These are phyloP conservation scores for Serranus cabrilla DNA, from an alignment of 2,797 vertebrate species.

Conservation along the genomic window DNA sequence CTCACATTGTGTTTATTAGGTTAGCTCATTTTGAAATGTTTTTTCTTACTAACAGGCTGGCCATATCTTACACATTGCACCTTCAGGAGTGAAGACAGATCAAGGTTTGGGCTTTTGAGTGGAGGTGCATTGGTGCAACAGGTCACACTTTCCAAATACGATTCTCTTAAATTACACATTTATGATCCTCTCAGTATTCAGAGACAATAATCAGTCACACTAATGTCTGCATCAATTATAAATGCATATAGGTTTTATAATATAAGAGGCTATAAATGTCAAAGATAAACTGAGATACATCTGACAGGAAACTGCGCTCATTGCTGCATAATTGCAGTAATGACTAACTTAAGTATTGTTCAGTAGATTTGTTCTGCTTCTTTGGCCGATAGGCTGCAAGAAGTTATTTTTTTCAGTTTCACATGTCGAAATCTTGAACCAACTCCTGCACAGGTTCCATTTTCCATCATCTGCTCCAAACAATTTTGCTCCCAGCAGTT, in stretches of 20 bases:
- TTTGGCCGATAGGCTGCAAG: conserved; percentile 2
- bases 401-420: neutral
- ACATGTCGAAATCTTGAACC: conserved; percentile 13
- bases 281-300: neutral
- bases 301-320: conserved; percentile 1
- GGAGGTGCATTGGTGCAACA: conserved; percentile 44
- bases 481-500: conserved; percentile 35
- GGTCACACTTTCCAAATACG: neutral
- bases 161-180: neutral
- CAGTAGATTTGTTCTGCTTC: neutral
- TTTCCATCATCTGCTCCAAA: conserved; percentile 43
- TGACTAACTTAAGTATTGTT: neutral
- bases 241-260: neutral
- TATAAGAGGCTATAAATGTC: neutral
- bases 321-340: neutral
- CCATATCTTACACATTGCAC: too few relatives aligned
- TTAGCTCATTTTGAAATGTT: too few relatives aligned
- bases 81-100: conserved; percentile 27
- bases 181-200: neutral
- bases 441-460: conserved; percentile 27
- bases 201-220: neutral
- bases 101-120: conserved; percentile 41
- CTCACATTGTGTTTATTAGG: too few relatives aligned
- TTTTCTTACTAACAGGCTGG: too few relatives aligned
- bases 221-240: neutral